A percentile compares a stretch with the other conserved stretches of the same genome.
Conservation (phyloP, 2,888 invertebrate species). For the Philereme vetulata region DNA sequence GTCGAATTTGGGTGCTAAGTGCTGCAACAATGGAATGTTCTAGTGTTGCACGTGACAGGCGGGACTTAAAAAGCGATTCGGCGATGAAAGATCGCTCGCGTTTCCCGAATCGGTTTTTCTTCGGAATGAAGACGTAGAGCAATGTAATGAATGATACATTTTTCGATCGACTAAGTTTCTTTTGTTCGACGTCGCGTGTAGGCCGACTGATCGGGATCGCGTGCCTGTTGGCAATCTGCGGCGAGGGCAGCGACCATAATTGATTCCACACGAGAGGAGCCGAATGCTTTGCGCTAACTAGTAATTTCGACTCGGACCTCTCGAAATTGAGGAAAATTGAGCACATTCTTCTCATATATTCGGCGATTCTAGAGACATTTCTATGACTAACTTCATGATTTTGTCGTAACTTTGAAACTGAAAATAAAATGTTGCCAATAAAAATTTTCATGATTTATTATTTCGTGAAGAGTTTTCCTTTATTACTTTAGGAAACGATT, state of each 20-base stretch:
- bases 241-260: constrained; percentile 73
- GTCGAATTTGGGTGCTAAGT: constrained; percentile 72
- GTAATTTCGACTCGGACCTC: constrained; percentile 17
- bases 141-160: constrained; percentile 57
- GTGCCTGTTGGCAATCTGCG: constrained; percentile 75
- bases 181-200: constrained; percentile 73
- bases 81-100: constrained; percentile 27
- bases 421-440: constrained; percentile 34
- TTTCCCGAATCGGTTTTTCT: constrained; percentile 39
- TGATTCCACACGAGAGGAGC: constrained; percentile 66
- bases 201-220: constrained; percentile 75
- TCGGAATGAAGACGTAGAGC: constrained; percentile 51
- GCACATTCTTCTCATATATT: constrained; percentile 12
- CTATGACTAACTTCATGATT: not conserved
- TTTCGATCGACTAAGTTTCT: constrained; percentile 67
- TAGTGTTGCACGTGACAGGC: constrained; percentile 21
- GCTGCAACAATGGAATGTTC: constrained; percentile 62
- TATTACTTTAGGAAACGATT: constrained; percentile 50
- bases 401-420: constrained; percentile 10
- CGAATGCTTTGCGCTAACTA: constrained; percentile 30
- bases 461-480: constrained; percentile 39
- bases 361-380: constrained; percentile 1
- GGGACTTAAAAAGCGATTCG: constrained; percentile 20
- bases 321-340: constrained; percentile 23
- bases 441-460: constrained; percentile 45